phyloP scores from a whole-genome alignment of 2,888 invertebrate genomes.

The Troglohyphantes excavatus region DNA sequence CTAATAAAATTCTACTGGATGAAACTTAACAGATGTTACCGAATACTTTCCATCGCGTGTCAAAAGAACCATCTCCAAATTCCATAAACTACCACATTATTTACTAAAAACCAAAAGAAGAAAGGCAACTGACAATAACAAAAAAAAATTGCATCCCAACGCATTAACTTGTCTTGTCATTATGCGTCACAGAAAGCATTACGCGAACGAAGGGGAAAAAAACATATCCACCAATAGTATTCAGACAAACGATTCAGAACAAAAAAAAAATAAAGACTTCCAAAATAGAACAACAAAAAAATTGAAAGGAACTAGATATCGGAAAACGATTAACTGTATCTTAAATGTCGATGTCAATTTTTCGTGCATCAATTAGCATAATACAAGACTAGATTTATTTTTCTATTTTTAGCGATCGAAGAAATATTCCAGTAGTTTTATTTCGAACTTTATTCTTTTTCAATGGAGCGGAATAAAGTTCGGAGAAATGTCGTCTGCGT shows the following conservation, averaged over 20 bases:
- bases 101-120: neutral
- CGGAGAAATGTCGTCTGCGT: slow-evolving; percentile 10
- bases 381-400: slow-evolving; percentile 5
- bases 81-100: neutral
- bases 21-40: neutral
- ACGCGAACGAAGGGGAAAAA: neutral
- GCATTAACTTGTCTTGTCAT: neutral
- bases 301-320: slow-evolving; percentile 31
- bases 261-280: slow-evolving; percentile 1
- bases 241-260: neutral
- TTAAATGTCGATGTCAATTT: slow-evolving; percentile 46
- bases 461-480: neutral
- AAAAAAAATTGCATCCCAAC: neutral
- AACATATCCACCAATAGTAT: neutral
- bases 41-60: neutral
- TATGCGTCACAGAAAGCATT: neutral
- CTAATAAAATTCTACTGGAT: neutral
- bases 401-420: neutral
- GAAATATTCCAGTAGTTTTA: neutral
- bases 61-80: neutral
- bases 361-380: slow-evolving; percentile 57
- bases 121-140: neutral
- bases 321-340: slow-evolving; percentile 66
- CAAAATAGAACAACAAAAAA: too few species aligned
- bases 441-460: slow-evolving; percentile 18